phyloP scores from a whole-genome alignment of 2,888 invertebrate species.

The Graphium colonna region DNA sequence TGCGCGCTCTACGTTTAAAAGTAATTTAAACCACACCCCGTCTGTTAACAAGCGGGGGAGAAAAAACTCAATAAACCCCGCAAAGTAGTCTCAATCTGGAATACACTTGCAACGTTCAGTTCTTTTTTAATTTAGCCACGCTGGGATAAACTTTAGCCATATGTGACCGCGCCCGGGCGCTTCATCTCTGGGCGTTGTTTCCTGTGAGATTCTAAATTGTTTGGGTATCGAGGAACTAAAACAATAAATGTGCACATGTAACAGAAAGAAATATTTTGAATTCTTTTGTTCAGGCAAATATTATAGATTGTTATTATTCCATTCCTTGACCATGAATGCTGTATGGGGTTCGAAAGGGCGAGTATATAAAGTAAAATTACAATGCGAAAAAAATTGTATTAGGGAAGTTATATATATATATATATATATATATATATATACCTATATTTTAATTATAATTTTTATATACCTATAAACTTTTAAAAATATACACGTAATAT shows the following conservation, averaged over 20 bases:
- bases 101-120: slow-evolving; percentile 2
- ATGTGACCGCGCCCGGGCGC: slow-evolving; percentile 13
- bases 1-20: slow-evolving; percentile 6
- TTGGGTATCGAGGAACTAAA: background rate
- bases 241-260: background rate
- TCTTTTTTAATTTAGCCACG: slow-evolving; percentile 17
- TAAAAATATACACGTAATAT: too few relatives aligned
- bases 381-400: too few relatives aligned
- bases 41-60: slow-evolving; percentile 16
- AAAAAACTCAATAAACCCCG: slow-evolving; percentile 17
- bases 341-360: too few relatives aligned
- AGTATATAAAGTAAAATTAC: too few relatives aligned
- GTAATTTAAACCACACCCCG: slow-evolving; percentile 15
- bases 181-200: background rate
- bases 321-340: too few relatives aligned
- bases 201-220: background rate
- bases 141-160: slow-evolving; percentile 9
- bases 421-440: too few relatives aligned
- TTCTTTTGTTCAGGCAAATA: too few relatives aligned
- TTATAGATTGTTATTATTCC: too few relatives aligned
- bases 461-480: too few relatives aligned
- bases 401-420: too few relatives aligned
- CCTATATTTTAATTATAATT: too few relatives aligned
- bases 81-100: slow-evolving; percentile 18
- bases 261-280: too few relatives aligned